Evolutionary conservation across 30 jellyfish, hydroid and myxozoan genomes (phyloP), one percentile per base, ranked within the genome.

Genomic region (Hydra vulgaris): DNA sequence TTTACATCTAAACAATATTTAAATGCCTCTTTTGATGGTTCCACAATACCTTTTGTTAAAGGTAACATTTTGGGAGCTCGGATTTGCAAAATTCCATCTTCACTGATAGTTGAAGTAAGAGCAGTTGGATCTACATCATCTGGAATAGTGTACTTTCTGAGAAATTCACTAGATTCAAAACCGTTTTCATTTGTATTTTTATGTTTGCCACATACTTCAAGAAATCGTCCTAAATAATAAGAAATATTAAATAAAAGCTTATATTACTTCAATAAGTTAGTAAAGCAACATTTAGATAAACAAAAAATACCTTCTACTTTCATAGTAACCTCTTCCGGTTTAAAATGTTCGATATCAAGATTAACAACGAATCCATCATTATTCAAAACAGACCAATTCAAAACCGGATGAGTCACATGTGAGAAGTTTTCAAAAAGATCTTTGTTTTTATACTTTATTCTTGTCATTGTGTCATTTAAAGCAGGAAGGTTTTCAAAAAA

Each of bases 271-370:
- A n/a, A n/a, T n/a, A n/a, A n/a, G n/a, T n/a, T n/a, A n/a, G n/a
- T n/a, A n/a, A n/a, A n/a, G n/a, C n/a, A n/a, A n/a, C n/a, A n/a
- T n/a, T n/a, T n/a, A n/a, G n/a, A n/a, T n/a, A n/a, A 61, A n/a
- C n/a, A 40, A 86, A 40, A n/a, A n/a, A n/a, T 61, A 82, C 89
- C 89, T n/a, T 82, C 89, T 18, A 82, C 89, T 82, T 82, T 82
- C 53, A 82, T 8, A 27, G 83, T 71, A 21, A 82, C 27, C 52
- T 82, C 89, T 52, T 82, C 89, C n/a, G 89, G 89, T 52, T 76
- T 82, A 61, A 71, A 82, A 54, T 82, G 89, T 53, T 53, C 26
- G 23, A 82, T 87, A 82, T 82, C 89, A 16, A 82, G 55, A 23
- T 74, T 53, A 18, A 82, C 81, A 18, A 15, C 23, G 26, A 82